Percentiles rank a stretch among this genome's conserved stretches.
Conservation (phyloP, 53 echinoderm and acorn worm genomes). For the Echinarachnius parma region DNA sequence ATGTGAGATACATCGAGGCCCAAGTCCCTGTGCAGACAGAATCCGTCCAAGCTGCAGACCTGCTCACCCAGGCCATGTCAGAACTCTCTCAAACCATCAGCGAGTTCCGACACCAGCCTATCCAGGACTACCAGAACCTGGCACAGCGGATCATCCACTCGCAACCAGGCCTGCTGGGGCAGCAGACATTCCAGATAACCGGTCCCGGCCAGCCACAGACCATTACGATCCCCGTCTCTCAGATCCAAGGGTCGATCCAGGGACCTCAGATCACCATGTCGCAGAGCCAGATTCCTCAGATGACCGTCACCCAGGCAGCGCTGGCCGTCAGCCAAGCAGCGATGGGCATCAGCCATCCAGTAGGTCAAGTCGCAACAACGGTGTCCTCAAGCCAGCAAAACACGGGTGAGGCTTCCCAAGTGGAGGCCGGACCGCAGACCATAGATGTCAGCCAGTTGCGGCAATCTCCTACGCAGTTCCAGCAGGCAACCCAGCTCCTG, state of each 20-base stretch:
- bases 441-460: conserved; percentile 37
- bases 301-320: conserved; percentile 62
- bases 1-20: conserved; percentile 76
- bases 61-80: conserved; percentile 95
- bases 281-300: conserved; percentile 58
- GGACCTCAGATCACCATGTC: conserved; percentile 19
- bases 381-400: conserved; percentile 5
- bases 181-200: conserved; percentile 47
- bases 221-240: conserved; percentile 64
- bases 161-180: conserved; percentile 54
- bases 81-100: conserved; percentile 87
- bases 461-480: conserved; percentile 52
- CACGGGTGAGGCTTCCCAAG: not conserved
- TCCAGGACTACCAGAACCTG: conserved; percentile 72
- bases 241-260: no score
- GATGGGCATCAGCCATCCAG: conserved; percentile 35
- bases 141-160: conserved; percentile 82
- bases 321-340: conserved; percentile 39
- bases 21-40: conserved; percentile 75
- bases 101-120: conserved; percentile 63
- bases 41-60: conserved; percentile 81
- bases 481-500: conserved; percentile 66
- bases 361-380: conserved; percentile 33
- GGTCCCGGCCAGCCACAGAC: conserved; percentile 63
- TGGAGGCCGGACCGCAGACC: conserved; percentile 22